A percentile compares a stretch with the other conserved stretches of the same genome.
phyloP scores from a whole-genome alignment of 2,888 invertebrate genomes.

The Meandrusa payeni region DNA sequence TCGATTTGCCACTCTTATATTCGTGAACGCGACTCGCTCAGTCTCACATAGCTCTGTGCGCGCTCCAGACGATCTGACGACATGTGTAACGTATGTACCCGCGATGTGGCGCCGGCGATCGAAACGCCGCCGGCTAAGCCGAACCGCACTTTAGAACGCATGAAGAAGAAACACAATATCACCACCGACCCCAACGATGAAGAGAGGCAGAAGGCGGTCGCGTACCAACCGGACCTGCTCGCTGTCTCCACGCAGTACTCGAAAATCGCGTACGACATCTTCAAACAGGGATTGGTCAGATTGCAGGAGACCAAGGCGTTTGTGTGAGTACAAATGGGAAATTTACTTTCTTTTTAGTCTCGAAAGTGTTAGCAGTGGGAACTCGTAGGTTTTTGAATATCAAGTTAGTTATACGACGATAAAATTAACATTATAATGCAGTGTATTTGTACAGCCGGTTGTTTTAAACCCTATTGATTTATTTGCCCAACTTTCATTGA shows the following conservation, averaged over 20 bases:
- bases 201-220: constrained; percentile 59
- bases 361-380: not conserved
- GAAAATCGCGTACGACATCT: constrained; percentile 58
- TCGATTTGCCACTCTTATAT: constrained; percentile 62
- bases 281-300: constrained; percentile 51
- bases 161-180: constrained; percentile 72
- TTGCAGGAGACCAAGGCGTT: constrained; percentile 70
- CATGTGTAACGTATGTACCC: constrained; percentile 74
- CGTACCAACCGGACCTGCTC: constrained; percentile 71
- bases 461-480: no score
- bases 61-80: constrained; percentile 20
- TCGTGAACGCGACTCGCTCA: constrained; percentile 38
- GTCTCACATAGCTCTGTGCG: constrained; percentile 28
- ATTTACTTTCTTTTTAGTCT: constrained; percentile 30
- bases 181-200: constrained; percentile 56
- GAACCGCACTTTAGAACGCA: constrained; percentile 49
- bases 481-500: no score
- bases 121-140: constrained; percentile 40
- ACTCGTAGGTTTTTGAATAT: no score
- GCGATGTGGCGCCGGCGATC: constrained; percentile 42
- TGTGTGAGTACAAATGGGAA: constrained; percentile 61
- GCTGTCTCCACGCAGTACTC: constrained; percentile 71
- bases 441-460: no score
- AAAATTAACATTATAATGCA: no score
- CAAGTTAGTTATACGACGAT: no score